phyloP scores from a whole-genome alignment of 2,113 vertebrate species.

The Paraplagusia blochii region DNA sequence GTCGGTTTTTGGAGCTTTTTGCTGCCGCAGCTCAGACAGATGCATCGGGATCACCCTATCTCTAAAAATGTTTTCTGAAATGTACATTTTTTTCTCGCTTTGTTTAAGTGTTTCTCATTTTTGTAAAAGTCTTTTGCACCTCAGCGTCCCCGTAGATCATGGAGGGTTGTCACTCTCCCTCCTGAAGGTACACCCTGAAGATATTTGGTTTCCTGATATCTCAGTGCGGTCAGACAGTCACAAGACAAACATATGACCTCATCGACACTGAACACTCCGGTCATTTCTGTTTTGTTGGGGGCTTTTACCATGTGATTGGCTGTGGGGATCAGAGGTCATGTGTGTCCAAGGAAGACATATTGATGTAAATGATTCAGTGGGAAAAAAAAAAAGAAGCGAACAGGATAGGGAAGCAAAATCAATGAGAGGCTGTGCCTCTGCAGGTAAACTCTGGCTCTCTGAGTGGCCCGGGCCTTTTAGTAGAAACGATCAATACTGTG shows the following conservation, averaged over 20 bases:
- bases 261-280: constrained; percentile 8
- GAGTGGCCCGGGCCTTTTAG: constrained; percentile 27
- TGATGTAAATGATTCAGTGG: constrained; percentile 32
- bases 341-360: constrained; percentile 13
- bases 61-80: too few species aligned
- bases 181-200: constrained; percentile 3
- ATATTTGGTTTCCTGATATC: constrained; percentile 15
- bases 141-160: too few species aligned
- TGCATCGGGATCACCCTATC: too few species aligned
- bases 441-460: constrained; percentile 45
- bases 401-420: constrained; percentile 52
- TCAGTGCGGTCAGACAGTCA: neutral
- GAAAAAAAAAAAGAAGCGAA: constrained; percentile 26
- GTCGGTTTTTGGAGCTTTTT: too few species aligned
- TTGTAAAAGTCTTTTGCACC: too few species aligned
- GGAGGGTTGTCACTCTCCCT: neutral
- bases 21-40: too few species aligned
- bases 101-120: too few species aligned
- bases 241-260: constrained; percentile 22
- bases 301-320: constrained; percentile 32
- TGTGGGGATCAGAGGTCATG: constrained; percentile 46
- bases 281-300: constrained; percentile 1
- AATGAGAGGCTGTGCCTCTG: constrained; percentile 47
- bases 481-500: constrained; percentile 46
- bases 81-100: too few species aligned